Percentiles rank a stretch among this genome's conserved stretches.
Evolutionary conservation across 2,797 vertebrate species (phyloP).

Genomic region (Eremophila alpestris): DNA sequence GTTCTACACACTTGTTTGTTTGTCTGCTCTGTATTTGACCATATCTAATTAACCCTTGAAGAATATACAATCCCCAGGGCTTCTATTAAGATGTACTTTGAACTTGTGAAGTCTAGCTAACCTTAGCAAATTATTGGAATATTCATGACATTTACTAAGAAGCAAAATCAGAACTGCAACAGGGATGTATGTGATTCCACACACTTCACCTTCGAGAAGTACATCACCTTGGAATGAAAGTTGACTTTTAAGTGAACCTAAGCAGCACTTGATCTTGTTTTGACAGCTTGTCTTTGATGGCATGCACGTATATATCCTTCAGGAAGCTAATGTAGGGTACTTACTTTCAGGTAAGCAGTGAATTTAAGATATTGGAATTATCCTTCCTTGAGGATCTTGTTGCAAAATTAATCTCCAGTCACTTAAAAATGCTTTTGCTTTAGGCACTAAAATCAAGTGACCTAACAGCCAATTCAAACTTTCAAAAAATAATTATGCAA

Average conservation of each 20-base stretch:
- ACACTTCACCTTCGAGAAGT: constrained; percentile 18
- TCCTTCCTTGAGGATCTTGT: constrained; percentile 48
- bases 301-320: constrained; percentile 16
- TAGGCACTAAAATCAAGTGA: constrained; percentile 59
- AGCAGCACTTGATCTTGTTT: constrained; percentile 59
- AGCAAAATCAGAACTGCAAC: constrained; percentile 41
- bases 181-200: neutral
- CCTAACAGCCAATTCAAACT: constrained; percentile 56
- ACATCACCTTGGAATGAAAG: constrained; percentile 22
- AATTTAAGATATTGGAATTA: constrained; percentile 44
- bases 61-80: neutral
- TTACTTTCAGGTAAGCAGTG: constrained; percentile 54
- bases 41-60: neutral
- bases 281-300: constrained; percentile 47
- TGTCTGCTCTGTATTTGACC: neutral
- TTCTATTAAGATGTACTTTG: neutral
- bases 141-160: neutral
- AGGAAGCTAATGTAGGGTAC: constrained; percentile 37
- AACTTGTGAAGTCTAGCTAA: neutral
- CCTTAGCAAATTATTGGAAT: neutral
- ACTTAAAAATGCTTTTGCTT: constrained; percentile 60
- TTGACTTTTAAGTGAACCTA: constrained; percentile 46
- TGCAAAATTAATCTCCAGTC: constrained; percentile 59
- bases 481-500: constrained; percentile 60
- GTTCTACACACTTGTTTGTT: neutral